A percentile compares a stretch with the other conserved stretches of the same genome.
phyloP scores from a whole-genome alignment of 2,113 vertebrate species.

The Hemichromis elongatus region DNA sequence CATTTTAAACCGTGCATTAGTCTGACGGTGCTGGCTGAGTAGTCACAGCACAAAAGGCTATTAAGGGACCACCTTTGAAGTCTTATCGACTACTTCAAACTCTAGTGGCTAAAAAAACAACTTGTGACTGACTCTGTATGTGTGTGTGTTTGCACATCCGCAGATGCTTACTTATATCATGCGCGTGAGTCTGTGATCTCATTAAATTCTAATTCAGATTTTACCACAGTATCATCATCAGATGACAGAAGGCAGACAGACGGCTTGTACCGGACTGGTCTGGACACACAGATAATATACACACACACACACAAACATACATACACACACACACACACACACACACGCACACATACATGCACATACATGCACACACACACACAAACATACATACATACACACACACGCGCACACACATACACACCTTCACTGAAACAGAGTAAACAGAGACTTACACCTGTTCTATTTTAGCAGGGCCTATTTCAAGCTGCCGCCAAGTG shows the following conservation, averaged over 20 bases:
- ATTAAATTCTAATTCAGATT: neutral
- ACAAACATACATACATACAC: neutral
- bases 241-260: neutral
- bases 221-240: neutral
- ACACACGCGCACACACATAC: neutral
- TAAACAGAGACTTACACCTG: slow-evolving; percentile 34
- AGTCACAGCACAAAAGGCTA: neutral
- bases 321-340: neutral
- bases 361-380: neutral
- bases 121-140: neutral
- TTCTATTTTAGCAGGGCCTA: slow-evolving; percentile 59
- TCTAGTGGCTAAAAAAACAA: neutral
- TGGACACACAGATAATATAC: neutral
- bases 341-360: too few species aligned
- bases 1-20: neutral
- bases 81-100: neutral
- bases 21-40: neutral
- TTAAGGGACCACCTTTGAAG: neutral
- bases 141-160: neutral
- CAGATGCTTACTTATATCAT: neutral
- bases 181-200: neutral
- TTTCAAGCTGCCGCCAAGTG: slow-evolving; percentile 39
- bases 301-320: neutral
- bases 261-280: neutral
- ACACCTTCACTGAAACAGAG: slow-evolving; percentile 29